Percentiles rank a stretch among this genome's conserved stretches.
Conservation (phyloP, 2,797 vertebrate species). For the Myotis daubentonii region DNA sequence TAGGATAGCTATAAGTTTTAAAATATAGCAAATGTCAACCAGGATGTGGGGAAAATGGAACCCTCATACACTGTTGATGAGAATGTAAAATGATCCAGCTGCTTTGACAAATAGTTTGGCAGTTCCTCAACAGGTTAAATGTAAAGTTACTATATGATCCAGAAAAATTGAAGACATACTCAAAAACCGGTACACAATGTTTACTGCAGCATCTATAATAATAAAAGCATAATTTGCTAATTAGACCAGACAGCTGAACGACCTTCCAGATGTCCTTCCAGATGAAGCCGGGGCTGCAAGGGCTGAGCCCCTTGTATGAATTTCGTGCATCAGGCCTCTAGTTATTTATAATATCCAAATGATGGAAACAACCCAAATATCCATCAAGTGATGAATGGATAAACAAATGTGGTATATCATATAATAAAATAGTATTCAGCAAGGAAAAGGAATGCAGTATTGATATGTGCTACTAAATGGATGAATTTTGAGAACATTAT, state of each 20-base stretch:
- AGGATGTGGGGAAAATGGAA: conserved; percentile 31
- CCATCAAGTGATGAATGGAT: neutral
- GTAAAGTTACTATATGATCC: neutral
- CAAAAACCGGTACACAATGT: conserved; percentile 36
- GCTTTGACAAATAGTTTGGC: conserved; percentile 23
- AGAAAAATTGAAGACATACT: conserved; percentile 20
- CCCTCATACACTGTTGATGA: neutral
- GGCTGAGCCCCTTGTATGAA: too few species aligned
- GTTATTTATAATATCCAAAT: conserved; percentile 18
- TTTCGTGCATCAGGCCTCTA: too few species aligned
- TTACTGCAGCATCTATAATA: neutral
- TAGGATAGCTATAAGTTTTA: neutral
- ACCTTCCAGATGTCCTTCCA: too few species aligned
- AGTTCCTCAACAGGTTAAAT: conserved; percentile 49
- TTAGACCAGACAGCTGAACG: too few species aligned
- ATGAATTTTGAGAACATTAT: neutral
- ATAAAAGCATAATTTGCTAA: too few species aligned
- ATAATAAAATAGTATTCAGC: conserved; percentile 27
- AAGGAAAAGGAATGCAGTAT: conserved; percentile 50
- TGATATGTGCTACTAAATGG: neutral
- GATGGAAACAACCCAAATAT: conserved; percentile 10
- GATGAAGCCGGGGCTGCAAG: too few species aligned
- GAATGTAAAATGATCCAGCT: conserved; percentile 34
- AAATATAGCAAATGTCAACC: conserved; percentile 14
- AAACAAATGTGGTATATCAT: conserved; percentile 30